Evolutionary conservation across 2,888 invertebrate genomes (phyloP).

Genomic region (Ochlodes sylvanus): DNA sequence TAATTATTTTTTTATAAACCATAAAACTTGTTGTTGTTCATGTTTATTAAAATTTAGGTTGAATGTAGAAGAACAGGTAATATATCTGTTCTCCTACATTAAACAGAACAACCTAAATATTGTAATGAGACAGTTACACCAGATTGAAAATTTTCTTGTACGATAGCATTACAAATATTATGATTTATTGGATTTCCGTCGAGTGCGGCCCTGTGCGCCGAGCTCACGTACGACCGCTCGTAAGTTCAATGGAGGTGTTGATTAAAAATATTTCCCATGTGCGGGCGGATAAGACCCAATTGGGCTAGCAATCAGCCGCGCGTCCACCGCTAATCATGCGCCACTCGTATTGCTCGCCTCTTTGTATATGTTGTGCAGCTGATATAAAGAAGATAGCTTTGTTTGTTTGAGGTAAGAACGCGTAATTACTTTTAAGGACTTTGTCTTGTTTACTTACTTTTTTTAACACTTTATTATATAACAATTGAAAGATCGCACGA

Average conservation of each 20-base stretch:
- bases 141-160: neutral
- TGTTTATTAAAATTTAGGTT: too few relatives aligned
- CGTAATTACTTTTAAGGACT: conserved; percentile 13
- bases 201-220: conserved; percentile 67
- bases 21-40: too few relatives aligned
- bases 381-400: conserved; percentile 27
- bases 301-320: conserved; percentile 83
- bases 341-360: conserved; percentile 51
- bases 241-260: conserved; percentile 86
- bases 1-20: too few relatives aligned
- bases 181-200: conserved; percentile 43
- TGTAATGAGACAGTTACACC: neutral
- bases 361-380: conserved; percentile 42
- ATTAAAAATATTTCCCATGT: conserved; percentile 86
- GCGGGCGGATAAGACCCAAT: conserved; percentile 85
- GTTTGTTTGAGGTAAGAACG: conserved; percentile 22
- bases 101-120: neutral
- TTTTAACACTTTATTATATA: too few relatives aligned
- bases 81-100: neutral
- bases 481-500: too few relatives aligned
- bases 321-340: conserved; percentile 77
- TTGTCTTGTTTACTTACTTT: conserved; percentile 1
- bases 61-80: too few relatives aligned
- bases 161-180: neutral
- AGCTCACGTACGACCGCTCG: conserved; percentile 85